Conservation (phyloP, 2,113 vertebrate species). For the Sinocyclocheilus grahami region DNA sequence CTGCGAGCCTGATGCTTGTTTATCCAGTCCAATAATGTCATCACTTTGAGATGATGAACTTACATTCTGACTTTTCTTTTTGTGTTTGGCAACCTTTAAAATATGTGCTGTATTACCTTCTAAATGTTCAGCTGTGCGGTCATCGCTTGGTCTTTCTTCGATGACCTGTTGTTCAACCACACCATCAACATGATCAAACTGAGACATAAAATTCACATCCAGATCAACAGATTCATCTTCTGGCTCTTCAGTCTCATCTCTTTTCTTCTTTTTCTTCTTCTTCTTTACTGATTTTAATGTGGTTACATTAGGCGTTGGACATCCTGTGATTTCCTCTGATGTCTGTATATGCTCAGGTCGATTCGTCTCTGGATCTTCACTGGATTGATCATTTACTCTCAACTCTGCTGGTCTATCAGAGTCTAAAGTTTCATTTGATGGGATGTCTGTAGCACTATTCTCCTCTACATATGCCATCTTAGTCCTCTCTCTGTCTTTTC, state of each 20-base stretch:
- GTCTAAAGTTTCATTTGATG: not conserved
- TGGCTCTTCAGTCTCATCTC: not conserved
- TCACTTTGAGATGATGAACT: not conserved
- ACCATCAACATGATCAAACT: not conserved
- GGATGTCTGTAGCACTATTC: not conserved
- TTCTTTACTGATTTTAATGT: conserved; percentile 23
- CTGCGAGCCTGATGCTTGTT: not conserved
- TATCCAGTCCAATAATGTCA: not conserved
- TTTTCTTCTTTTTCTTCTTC: conserved; percentile 43
- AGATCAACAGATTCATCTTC: not conserved
- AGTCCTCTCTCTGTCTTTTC: conserved; percentile 1
- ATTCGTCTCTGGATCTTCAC: not conserved
- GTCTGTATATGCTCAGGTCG: not conserved
- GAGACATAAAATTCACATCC: not conserved
- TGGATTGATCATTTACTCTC: not conserved
- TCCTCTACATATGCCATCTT: not conserved
- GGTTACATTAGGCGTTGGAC: not conserved
- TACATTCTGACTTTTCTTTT: not conserved
- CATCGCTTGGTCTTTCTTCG: not conserved
- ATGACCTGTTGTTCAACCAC: not conserved
- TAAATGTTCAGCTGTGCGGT: not conserved
- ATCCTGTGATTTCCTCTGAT: not conserved
- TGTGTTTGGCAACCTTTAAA: not conserved
- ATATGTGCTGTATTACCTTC: not conserved
- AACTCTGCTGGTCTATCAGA: not conserved